Conservation (phyloP, 2,797 vertebrate species). For the Falco cherrug region DNA sequence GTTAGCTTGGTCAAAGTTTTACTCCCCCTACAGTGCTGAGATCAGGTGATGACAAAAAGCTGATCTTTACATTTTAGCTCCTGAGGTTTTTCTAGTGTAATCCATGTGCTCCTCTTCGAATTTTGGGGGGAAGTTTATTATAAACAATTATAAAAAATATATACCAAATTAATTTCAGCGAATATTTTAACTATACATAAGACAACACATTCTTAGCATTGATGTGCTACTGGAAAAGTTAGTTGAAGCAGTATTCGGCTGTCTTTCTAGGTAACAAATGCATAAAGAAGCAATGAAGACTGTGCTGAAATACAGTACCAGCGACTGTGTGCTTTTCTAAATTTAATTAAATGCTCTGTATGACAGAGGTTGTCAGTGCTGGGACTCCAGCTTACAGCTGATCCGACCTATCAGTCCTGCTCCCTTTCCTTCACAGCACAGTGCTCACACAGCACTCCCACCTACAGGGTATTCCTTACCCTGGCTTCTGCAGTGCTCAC, state of each 20-base stretch:
- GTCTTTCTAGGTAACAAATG: not conserved
- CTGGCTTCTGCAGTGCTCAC: not conserved
- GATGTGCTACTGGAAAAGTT: not conserved
- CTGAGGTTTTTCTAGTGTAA: not conserved
- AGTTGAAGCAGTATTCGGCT: not conserved
- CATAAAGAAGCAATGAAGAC: not conserved
- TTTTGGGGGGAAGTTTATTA: accelerated
- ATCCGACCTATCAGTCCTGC: not conserved
- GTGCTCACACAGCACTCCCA: not conserved
- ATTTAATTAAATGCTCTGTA: not conserved
- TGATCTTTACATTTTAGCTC: not conserved
- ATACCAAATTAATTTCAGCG: not conserved
- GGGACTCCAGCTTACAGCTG: not conserved
- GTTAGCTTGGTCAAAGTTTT: not conserved
- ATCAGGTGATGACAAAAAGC: not conserved
- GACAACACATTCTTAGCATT: not conserved
- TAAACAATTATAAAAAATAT: not conserved
- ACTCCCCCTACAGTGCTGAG: not conserved
- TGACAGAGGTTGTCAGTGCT: not conserved
- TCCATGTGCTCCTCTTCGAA: not conserved
- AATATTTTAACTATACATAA: not conserved
- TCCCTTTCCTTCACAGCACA: not conserved
- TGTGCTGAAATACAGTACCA: not conserved
- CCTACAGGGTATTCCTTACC: not conserved
- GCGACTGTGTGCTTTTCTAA: not conserved